phyloP scores from a whole-genome alignment of 2,888 invertebrate genomes.

The Polymixis lichenea region DNA sequence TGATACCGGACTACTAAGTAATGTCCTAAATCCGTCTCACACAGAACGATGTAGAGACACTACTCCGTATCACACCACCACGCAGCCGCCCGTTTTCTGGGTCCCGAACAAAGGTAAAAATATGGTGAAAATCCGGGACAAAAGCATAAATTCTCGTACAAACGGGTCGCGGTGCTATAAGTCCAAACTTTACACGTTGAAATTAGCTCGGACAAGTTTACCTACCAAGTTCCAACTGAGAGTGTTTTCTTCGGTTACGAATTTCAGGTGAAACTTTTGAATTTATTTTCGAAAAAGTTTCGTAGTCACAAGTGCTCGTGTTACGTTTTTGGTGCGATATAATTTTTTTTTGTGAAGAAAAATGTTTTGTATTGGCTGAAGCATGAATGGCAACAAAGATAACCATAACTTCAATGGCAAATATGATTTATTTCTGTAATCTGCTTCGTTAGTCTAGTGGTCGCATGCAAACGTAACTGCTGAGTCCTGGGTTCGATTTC shows the following conservation, averaged over 20 bases:
- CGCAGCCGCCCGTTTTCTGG: conserved; percentile 1
- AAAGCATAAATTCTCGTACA: conserved; percentile 53
- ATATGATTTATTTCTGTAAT: neutral
- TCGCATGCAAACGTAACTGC: neutral
- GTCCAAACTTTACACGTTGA: conserved; percentile 59
- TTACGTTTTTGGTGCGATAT: neutral
- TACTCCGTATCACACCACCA: neutral
- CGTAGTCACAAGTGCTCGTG: conserved; percentile 2
- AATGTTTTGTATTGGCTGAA: neutral
- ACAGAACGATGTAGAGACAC: neutral
- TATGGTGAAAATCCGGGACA: conserved; percentile 39
- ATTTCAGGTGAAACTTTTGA: conserved; percentile 43
- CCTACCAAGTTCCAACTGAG: conserved; percentile 49
- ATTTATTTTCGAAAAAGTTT: conserved; percentile 53
- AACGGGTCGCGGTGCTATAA: conserved; percentile 47
- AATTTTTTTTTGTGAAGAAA: neutral
- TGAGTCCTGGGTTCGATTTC: too few species aligned
- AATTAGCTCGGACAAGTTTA: conserved; percentile 61
- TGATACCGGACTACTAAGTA: neutral
- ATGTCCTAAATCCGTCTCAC: neutral
- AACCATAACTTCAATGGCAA: neutral
- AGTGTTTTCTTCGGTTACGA: conserved; percentile 58
- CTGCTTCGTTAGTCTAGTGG: neutral
- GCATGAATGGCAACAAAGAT: neutral
- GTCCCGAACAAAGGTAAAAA: conserved; percentile 35